Conservation (phyloP, 2,113 vertebrate species). For the Abramis brama region DNA sequence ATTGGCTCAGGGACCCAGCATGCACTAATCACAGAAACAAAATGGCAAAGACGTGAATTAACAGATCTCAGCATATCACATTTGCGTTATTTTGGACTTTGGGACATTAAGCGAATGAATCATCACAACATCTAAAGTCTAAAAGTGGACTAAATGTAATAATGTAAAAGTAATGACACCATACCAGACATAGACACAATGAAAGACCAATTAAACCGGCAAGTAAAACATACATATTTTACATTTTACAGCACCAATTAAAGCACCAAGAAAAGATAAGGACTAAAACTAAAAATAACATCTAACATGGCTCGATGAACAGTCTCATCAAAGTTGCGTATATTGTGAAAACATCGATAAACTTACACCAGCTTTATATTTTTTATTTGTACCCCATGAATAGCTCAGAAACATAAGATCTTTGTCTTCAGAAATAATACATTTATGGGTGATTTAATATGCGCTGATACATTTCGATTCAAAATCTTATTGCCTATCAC, state of each 20-base stretch:
- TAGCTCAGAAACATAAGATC: not conserved
- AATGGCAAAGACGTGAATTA: not conserved
- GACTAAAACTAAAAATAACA: not conserved
- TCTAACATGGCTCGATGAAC: not conserved
- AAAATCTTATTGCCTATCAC: slow-evolving; percentile 19
- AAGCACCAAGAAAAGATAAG: not conserved
- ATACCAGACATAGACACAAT: not conserved
- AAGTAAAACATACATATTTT: not conserved
- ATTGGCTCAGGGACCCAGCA: not conserved
- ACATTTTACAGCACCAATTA: too few species aligned
- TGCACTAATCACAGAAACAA: not conserved
- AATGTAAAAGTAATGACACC: not conserved
- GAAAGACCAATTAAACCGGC: not conserved
- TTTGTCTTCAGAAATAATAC: not conserved
- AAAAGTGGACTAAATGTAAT: not conserved
- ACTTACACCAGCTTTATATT: not conserved
- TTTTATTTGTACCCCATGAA: not conserved
- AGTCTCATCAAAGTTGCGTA: not conserved
- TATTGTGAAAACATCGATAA: not conserved
- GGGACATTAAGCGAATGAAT: not conserved
- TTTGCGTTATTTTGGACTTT: not conserved
- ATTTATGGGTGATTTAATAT: not conserved
- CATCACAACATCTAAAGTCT: not conserved
- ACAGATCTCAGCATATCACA: not conserved
- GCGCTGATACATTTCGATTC: not conserved